Base-by-base conservation (phyloP, 2,888 invertebrate species). In the Diploptera punctata region DNA sequence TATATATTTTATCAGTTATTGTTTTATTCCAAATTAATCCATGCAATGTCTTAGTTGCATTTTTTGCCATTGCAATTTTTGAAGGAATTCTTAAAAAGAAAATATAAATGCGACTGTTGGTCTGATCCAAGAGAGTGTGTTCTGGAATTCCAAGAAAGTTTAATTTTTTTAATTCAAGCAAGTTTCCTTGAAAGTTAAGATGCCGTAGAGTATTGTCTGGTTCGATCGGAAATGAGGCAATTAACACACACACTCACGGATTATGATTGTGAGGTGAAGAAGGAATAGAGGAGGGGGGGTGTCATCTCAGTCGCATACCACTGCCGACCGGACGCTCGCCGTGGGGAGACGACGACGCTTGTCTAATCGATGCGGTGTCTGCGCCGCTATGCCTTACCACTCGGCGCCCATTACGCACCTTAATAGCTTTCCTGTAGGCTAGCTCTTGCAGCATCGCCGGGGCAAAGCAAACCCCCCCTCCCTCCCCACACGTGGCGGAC, bases 331-430 rank as follows among this genome's bases (percentile, higher is more conserved):
- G 68, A 68, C 68, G 68, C 68, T 68, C 26, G 52, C 68, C n/a
- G 47, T 47, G 44, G 65, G 65, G 65, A 65, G 54, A 49, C 57
- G 43, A 54, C 69, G 69, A 67, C 73, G 73, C 70, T 62, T 61
- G 70, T 67, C 88, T 88, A 89, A 89, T 89, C 89, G 89, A 89
- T 89, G 89, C 88, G 87, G 88, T 82, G 84, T 74, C 83, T 85
- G 87, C 88, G 89, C 86, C 89, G 88, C 87, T 87, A 86, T 87
- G 88, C 89, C 88, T 88, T 87, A 86, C 85, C 85, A 83, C 80
- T 82, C 82, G 82, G 85, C 87, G 86, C 86, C 89, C 88, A 89
- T 90, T 90, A 90, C 90, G 90, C 90, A 90, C 89, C 89, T 90
- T 90, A 90, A 90, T 90, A 88, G 89, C 86, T 81, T 82, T 81